Base-by-base conservation (phyloP, 2,797 vertebrate genomes). In the Centroberyx gerrardi region DNA sequence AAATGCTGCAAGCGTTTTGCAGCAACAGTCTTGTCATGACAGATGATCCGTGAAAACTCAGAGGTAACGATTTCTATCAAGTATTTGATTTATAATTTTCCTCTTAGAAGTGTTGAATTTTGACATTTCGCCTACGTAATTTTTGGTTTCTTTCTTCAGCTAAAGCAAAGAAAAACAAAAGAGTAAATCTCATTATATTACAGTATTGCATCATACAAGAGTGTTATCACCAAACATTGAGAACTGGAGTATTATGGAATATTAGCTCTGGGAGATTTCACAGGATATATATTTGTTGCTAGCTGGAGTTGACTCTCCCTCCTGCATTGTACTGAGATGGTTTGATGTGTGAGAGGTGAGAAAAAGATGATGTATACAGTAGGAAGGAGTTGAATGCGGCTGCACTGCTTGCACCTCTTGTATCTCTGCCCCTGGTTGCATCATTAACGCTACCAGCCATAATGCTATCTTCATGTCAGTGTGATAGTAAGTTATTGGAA, bases 271-370 rank as follows among this genome's bases (percentile, higher is more conserved):
- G 48, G 76, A 87, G 74, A 89, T 79, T 79, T 90, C 90, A 87
- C 77, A 56, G 68, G 78, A 82, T 89, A 89, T 89, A 83, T 88
- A 86, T 91, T 90, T 88, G 87, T 82, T 70, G 74, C 27, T 2
- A 82, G 80, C 18, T 38, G 80, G 82, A 90, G 82, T 90, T 82
- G 71, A 84, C 69, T 87, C 80, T 78, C 52, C 66, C 61, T 85
- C 67, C 56, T 60, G 63, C 56, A 36, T 83, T 78, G 79, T 78
- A 62, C 64, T 77, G 81, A 89, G 85, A 54, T 31, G 68, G 54
- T 78, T 78, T 58, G 73, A 80, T 84, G 77, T 81, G 74, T 70
- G 44, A 68, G 74, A 80, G 67, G 48, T 13, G 4, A 75, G 74
- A 86, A 84, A 87, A 79, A 88, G 75, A 84, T 51, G 66, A 46